Base-by-base conservation (phyloP, 2,797 vertebrate genomes). In the Sciaenops ocellatus region DNA sequence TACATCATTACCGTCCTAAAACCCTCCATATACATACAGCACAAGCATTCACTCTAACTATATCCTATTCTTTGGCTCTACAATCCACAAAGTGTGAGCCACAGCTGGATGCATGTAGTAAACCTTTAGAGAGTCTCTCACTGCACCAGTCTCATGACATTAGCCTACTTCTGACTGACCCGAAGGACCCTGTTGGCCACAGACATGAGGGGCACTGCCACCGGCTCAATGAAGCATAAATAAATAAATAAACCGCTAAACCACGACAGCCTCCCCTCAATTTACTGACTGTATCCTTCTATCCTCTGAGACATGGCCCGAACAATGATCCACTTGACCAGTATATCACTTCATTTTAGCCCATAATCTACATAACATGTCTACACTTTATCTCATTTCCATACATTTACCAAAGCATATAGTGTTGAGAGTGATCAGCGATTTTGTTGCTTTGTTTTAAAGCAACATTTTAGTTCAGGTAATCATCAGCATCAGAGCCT, bases 191-290 rank as follows among this genome's bases (percentile, higher is more conserved):
- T 50, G 66, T 85, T 90, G 91, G 90, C 79, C 85, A 54, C 42
- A 61, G 66, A 84, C 64, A 80, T 50, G 24, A 87, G 69, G 66
- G 79, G 83, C 59, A 52, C 77, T 78, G 87, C 82, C 88, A 90
- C 70, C 10, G 26, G 66, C 71, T 81, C 71, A 81, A 80, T 82
- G 87, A 91, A 93, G 78, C 87, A 83, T 12, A 22, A 82, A 86
- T 91, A 90, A 92, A 83, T 12, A 22, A 82, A 86, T 91, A 90
- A 92, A 90, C 62, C 90, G 84, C 62, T 89, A 86, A 89, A 80
- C 80, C 81, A 69, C 30, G 15, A 46, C 67, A 82, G 79, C 76
- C 71, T 81, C 72, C 59, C 73, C 71, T 88, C 82, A 85, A 84
- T 87, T 86, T 87, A 79, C 71, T 51, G 63, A 82, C 86, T 82